Base-by-base conservation (phyloP, 2,888 invertebrate species). In the Drosophila diplacantha region DNA sequence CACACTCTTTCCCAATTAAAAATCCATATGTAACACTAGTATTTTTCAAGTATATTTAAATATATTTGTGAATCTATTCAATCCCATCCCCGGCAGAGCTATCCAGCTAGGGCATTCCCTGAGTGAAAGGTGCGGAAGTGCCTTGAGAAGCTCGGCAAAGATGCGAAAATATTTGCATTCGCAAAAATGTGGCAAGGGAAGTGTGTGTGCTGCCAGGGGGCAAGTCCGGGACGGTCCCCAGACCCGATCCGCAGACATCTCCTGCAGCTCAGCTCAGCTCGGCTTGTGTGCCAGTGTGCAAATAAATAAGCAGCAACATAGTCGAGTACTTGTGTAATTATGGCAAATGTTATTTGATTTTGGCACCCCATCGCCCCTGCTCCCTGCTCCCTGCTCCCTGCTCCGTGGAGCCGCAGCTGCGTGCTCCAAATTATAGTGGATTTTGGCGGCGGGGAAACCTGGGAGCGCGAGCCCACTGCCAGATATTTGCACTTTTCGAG, bases 291-390 rank as follows among this genome's bases (percentile, higher is more conserved):
- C 35, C n/a, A 32, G 32, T n/a, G 32, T 16, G 41, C 62, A 67
- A 61, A 68, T 69, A 68, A 69, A 69, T 66, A 66, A 65, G 57
- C 69, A 63, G 46, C 61, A 61, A 55, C 67, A 52, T 67, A 69
- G 69, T 68, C 62, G 69, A 63, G 63, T 54, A 61, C 69, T 69
- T 69, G 69, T 69, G 69, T 69, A 69, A 69, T 69, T 69, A 69
- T 57, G 57, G 69, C 56, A 69, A 69, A 69, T 69, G 69, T 58
- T 69, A 69, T 69, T 69, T 68, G 69, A 69, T 69, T 68, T 69
- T 35, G 56, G 41, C 62, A 62, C 62, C 55, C 61, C 53, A 35
- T 53, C 8, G 22, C 32, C 7, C 26, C 6, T 11, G 11, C 37
- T 20, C 3, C 16, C 35, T 35, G 35, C 14, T 24, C 16, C 11